These are phyloP conservation scores for Dasyprocta punctata DNA, from an alignment of 2,113 vertebrate species.

Conservation along the genomic window DNA sequence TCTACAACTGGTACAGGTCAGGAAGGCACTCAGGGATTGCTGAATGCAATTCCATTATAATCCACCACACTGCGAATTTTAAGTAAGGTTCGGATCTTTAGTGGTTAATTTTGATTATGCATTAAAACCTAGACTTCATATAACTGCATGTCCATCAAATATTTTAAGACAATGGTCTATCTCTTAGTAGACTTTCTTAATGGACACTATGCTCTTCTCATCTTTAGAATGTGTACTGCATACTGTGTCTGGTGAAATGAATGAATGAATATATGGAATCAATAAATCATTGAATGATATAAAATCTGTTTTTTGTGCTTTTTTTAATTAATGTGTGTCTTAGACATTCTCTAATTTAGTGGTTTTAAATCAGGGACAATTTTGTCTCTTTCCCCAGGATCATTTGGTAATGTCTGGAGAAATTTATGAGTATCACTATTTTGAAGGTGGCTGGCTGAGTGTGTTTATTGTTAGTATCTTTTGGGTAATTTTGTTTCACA, in stretches of 20 bases:
- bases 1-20: background rate
- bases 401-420: background rate
- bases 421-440: constrained; percentile 28
- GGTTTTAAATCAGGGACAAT: background rate
- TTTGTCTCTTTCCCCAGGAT: background rate
- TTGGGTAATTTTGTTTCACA: background rate
- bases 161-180: background rate
- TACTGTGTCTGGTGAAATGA: constrained; percentile 4
- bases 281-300: background rate
- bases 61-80: background rate
- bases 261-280: background rate
- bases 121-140: background rate
- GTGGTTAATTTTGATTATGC: constrained; percentile 18
- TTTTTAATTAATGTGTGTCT: background rate
- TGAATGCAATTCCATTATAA: background rate
- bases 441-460: background rate
- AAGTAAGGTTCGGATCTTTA: background rate
- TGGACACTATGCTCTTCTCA: background rate
- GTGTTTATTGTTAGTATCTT: background rate
- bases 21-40: background rate
- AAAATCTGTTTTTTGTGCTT: background rate
- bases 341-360: constrained; percentile 12
- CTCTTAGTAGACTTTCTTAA: background rate
- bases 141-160: background rate
- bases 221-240: background rate